A percentile compares a stretch with the other conserved stretches of the same genome.
Evolutionary conservation across 2,888 invertebrate species (phyloP).

Genomic region (Galeopsomyia nigrocyanea): DNA sequence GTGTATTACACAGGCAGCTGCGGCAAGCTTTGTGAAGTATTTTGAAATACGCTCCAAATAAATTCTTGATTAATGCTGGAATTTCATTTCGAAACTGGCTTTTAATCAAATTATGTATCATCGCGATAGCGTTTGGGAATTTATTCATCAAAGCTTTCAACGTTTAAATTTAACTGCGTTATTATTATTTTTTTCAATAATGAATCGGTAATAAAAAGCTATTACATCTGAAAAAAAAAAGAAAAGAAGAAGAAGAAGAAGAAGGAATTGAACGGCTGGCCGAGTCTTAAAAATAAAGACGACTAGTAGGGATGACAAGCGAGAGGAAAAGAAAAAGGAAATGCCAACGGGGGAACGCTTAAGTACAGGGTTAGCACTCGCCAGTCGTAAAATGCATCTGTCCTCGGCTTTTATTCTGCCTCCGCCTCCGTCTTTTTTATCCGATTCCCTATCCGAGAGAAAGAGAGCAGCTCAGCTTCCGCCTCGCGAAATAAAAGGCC

Average conservation of each 20-base stretch:
- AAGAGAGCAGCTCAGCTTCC: not conserved
- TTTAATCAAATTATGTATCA: not conserved
- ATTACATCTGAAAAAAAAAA: too few species aligned
- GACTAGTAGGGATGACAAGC: not conserved
- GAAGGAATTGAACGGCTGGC: too few species aligned
- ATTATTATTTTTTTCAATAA: too few species aligned
- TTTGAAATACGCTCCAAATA: too few species aligned
- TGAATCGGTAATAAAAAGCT: too few species aligned
- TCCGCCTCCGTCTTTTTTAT: conserved; percentile 37
- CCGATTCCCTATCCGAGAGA: conserved; percentile 30
- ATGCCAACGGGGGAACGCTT: conserved; percentile 16
- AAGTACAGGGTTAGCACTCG: conserved; percentile 52
- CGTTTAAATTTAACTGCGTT: too few species aligned
- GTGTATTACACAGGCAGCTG: not conserved
- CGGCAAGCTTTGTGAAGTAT: too few species aligned
- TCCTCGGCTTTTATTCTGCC: conserved; percentile 50
- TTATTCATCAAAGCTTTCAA: not conserved
- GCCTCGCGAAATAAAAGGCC: conserved; percentile 47
- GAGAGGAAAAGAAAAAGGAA: conserved; percentile 23
- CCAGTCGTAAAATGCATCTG: conserved; percentile 63
- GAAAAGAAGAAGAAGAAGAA: too few species aligned
- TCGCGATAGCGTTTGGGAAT: conserved; percentile 4
- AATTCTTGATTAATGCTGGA: too few species aligned
- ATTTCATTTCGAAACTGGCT: too few species aligned
- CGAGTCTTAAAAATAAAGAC: not conserved